Base-by-base conservation (phyloP, 2,113 vertebrate genomes). In the Zosterops borbonicus region DNA sequence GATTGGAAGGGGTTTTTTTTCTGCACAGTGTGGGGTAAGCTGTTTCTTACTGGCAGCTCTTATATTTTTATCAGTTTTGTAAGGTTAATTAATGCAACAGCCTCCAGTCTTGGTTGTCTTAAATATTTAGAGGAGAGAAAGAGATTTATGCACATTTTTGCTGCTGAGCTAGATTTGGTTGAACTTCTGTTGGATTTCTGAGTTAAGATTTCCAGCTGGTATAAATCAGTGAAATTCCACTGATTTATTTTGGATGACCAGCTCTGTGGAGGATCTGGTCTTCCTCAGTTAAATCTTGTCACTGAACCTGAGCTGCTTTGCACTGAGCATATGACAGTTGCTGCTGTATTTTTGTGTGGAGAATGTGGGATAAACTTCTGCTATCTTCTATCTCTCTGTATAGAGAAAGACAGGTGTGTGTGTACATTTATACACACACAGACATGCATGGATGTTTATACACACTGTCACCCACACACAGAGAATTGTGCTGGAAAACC, bases 51-150 rank as follows among this genome's bases (percentile, higher is more conserved):
- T 73, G 74, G 41, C 60, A 78, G 41, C 41, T 79, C 33, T 69
- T 71, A 52, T 5, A 52, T 87, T 95, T 92, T 67, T 87, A 82
- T 91, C 81, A 28, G 35, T 87, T 94, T 89, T 52, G 39, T 94
- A 82, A 92, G 47, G 77, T 82, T 94, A 88, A 79, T 94, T 68
- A 93, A 89, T 91, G 39, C 80, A 83, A 64, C 89, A 95, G 68
- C 76, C 60, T 86, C 49, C 49, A 35, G 59, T 86, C 73, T 67
- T 55, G 50, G 33, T 89, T 78, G 31, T 78, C 56, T 94, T 91
- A 68, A 95, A 91, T 95, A 95, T 92, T 92, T 91, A 89, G 60
- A 79, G 77, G 65, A 59, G 58, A 13, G 62, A 55, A 62, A 14
- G 33, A 63, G 23, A 75, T 87, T 59, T 71, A 46, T 78, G 65